phyloP scores from a whole-genome alignment of 2,888 invertebrate genomes.

The Leptinotarsa peninsularis region DNA sequence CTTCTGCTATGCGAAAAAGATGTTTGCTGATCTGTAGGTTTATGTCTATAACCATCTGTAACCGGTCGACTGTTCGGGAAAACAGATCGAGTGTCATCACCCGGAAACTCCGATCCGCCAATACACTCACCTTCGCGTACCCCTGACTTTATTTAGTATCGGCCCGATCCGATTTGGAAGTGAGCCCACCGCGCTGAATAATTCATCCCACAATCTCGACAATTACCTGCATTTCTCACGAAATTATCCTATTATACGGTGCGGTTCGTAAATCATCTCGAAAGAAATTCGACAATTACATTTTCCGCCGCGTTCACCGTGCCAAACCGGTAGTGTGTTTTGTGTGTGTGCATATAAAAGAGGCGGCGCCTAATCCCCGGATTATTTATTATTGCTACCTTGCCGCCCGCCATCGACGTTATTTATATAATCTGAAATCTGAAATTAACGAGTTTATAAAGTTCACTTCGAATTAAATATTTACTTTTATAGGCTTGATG shows the following conservation, averaged over 20 bases:
- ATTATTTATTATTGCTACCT: conserved; percentile 52
- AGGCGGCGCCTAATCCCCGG: conserved; percentile 46
- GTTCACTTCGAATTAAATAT: conserved; percentile 49
- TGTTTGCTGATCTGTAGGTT: no score
- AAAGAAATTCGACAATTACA: conserved; percentile 18
- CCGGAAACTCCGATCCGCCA: conserved; percentile 2
- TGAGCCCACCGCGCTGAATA: conserved; percentile 11
- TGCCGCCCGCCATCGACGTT: conserved; percentile 38
- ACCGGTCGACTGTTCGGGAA: background rate
- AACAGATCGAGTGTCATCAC: background rate
- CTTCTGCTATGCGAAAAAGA: no score
- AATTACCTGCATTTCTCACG: conserved; percentile 5
- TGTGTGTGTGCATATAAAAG: conserved; percentile 26
- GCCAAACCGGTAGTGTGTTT: conserved; percentile 31
- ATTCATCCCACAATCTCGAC: conserved; percentile 4
- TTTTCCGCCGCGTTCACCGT: conserved; percentile 2
- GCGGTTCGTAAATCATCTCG: conserved; percentile 6
- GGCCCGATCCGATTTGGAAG: conserved; percentile 28
- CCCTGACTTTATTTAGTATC: conserved; percentile 16
- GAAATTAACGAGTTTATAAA: conserved; percentile 48
- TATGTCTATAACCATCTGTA: no score
- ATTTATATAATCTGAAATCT: conserved; percentile 46
- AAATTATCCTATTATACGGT: conserved; percentile 13
- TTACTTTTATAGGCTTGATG: conserved; percentile 37
- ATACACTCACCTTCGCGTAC: background rate